Base-by-base conservation (phyloP, 2,797 vertebrate species). In the Lemur catta region DNA sequence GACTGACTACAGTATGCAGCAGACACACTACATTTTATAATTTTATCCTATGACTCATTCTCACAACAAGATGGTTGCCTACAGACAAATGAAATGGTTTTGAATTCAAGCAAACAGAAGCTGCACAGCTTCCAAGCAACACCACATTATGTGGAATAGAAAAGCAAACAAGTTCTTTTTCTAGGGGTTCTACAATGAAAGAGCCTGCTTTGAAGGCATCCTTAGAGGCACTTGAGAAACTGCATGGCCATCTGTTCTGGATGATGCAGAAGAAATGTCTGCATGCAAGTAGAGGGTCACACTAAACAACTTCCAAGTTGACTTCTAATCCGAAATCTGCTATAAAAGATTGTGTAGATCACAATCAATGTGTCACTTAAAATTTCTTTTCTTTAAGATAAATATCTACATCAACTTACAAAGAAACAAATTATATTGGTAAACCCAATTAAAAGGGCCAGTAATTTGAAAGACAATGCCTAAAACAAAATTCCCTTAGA, bases 91-190 rank as follows among this genome's bases (percentile, higher is more conserved):
- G 24, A 89, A 89, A 38, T 11, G 59, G 33, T 91, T 93, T 57
- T 80, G 86, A 94, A 97, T 65, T 96, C 92, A 71, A 46, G 79
- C 61, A 84, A 96, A 79, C 88, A 92, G 93, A 93, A 96, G 55
- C 48, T 3, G 2, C 67, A 48, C 6, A 67, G 88, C 81, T 55
- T 84, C 59, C 91, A 97, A 93, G 46, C 0, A 74, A 76, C 18
- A 72, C 11, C 46, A 87, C 43, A 52, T 67, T 76, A 84, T 86
- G 50, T 4, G 69, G 2, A 88, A 76, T 17, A 26, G 18, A 89
- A 86, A 59, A 97, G 69, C 67, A 93, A 96, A 93, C 94, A 79
- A 94, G n/a, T 38, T 72, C 35, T 30, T 95, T 94, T 90, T 81
- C 41, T 33, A 79, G 24, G 79, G 82, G 76, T 85, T 43, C 57